Evolutionary conservation across 2,888 invertebrate species (phyloP).

Genomic region (Allacma fusca): DNA sequence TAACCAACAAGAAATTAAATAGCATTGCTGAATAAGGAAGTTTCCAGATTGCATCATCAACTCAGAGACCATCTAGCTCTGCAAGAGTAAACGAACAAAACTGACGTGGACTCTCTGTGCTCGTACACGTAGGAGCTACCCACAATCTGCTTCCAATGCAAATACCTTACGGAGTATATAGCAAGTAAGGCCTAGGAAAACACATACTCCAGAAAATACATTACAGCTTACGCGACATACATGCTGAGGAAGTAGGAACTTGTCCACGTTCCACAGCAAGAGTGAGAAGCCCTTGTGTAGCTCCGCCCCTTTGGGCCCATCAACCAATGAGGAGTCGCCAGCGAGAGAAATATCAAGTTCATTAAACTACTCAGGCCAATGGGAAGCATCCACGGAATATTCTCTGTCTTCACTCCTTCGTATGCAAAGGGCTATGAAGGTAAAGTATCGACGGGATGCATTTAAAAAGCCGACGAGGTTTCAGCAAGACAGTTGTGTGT

Average conservation of each 20-base stretch:
- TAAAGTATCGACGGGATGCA: not conserved
- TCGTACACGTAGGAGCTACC: not conserved
- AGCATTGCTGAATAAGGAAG: not conserved
- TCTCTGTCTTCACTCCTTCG: not conserved
- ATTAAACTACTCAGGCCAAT: constrained; percentile 17
- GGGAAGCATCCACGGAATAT: constrained; percentile 30
- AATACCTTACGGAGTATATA: no score
- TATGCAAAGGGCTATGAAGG: not conserved
- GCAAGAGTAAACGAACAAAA: not conserved
- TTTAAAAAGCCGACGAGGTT: constrained; percentile 27
- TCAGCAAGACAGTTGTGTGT: not conserved
- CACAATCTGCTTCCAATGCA: not conserved
- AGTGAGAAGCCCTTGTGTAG: not conserved
- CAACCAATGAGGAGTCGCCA: not conserved
- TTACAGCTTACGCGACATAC: no score
- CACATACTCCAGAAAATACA: no score
- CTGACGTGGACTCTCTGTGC: not conserved
- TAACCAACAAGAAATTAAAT: no score
- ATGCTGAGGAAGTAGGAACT: no score
- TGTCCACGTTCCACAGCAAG: no score
- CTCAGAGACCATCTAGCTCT: not conserved
- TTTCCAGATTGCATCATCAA: not conserved
- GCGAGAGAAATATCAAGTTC: constrained; percentile 24
- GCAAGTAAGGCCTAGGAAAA: no score
- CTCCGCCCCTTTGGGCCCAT: not conserved